Evolutionary conservation across 2,113 vertebrate species (phyloP).

Genomic region (Solea senegalensis): DNA sequence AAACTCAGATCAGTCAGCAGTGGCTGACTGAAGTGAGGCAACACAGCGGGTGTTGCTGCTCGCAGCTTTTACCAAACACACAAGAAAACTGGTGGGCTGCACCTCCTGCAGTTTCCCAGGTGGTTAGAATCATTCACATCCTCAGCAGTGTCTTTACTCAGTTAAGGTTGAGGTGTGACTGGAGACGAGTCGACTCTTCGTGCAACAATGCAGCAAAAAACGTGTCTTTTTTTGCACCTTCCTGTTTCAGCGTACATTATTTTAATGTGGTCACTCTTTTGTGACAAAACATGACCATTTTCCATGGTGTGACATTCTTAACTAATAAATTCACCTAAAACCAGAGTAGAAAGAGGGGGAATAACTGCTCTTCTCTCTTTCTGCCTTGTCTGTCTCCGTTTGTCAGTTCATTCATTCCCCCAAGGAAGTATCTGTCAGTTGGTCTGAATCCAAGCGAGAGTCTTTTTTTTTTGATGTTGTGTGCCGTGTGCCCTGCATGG

Average conservation of each 20-base stretch:
- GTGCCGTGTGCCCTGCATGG: conserved; percentile 14
- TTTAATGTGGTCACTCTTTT: no score
- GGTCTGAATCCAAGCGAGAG: conserved; percentile 11
- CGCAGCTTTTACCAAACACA: conserved; percentile 47
- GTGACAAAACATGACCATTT: no score
- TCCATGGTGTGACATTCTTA: no score
- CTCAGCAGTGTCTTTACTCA: conserved; percentile 1
- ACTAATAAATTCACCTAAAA: neutral
- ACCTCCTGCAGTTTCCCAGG: conserved; percentile 35
- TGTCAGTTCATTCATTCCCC: neutral
- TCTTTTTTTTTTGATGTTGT: no score
- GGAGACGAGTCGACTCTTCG: neutral
- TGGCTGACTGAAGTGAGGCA: conserved; percentile 19
- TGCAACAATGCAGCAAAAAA: neutral
- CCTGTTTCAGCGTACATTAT: no score
- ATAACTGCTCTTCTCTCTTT: neutral
- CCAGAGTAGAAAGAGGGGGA: neutral
- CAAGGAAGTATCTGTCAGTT: neutral
- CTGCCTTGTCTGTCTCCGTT: neutral
- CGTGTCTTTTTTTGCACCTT: no score
- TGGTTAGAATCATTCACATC: conserved; percentile 35
- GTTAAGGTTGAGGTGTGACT: neutral
- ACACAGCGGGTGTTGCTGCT: conserved; percentile 34
- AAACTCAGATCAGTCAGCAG: conserved; percentile 23
- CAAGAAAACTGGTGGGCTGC: conserved; percentile 21